Evolutionary conservation across 2,113 vertebrate genomes (phyloP).

Genomic region (Microcebus tavaratra): DNA sequence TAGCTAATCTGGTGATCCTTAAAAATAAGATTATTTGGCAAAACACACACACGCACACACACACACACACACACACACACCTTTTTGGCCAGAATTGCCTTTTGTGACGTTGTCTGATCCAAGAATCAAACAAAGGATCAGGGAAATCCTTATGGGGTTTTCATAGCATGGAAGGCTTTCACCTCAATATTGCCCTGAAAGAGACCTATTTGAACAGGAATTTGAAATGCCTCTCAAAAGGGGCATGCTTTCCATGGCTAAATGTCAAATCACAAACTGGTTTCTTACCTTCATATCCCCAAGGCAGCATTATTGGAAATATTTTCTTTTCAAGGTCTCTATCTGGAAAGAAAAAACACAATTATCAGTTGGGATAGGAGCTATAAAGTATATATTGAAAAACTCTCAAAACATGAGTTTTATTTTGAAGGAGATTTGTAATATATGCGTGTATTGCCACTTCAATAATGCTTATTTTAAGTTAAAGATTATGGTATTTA

Average conservation of each 20-base stretch:
- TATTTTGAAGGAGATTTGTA: not conserved
- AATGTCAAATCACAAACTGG: constrained; percentile 56
- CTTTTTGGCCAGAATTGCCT: not conserved
- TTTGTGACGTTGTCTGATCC: constrained; percentile 46
- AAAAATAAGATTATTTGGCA: not conserved
- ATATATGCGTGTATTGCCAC: not conserved
- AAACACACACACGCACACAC: too few species aligned
- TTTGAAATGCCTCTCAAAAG: constrained; percentile 60
- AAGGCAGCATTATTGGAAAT: constrained; percentile 20
- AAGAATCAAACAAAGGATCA: constrained; percentile 31
- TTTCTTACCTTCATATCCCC: constrained; percentile 62
- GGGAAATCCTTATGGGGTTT: constrained; percentile 35
- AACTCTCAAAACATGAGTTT: constrained; percentile 34
- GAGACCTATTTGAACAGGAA: constrained; percentile 61
- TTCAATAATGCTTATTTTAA: constrained; percentile 44
- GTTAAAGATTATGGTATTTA: not conserved
- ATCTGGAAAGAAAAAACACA: constrained; percentile 21
- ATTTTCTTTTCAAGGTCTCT: constrained; percentile 62
- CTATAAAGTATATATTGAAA: constrained; percentile 46
- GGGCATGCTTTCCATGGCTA: constrained; percentile 36
- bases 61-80: not conserved
- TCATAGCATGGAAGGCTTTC: constrained; percentile 10
- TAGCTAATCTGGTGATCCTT: not conserved
- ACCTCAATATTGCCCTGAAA: constrained; percentile 21
- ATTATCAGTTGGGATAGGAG: constrained; percentile 17